Conservation (phyloP, 2,113 vertebrate genomes). For the Pomatostomus ruficeps region DNA sequence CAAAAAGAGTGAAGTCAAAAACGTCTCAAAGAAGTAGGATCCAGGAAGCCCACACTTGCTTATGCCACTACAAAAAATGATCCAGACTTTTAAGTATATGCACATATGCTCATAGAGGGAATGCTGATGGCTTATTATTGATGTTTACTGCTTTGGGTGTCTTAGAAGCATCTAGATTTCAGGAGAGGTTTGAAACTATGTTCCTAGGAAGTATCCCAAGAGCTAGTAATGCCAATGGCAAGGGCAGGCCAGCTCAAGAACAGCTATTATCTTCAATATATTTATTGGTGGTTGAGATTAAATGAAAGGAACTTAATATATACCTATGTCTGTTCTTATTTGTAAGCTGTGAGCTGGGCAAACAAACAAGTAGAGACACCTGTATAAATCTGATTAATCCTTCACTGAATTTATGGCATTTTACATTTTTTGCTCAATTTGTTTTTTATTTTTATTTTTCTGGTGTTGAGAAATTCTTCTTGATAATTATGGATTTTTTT, state of each 20-base stretch:
- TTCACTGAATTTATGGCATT: background rate
- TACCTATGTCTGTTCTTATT: background rate
- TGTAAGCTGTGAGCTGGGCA: background rate
- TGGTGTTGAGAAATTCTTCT: background rate
- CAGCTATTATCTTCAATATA: background rate
- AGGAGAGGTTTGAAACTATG: background rate
- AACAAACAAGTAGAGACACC: background rate
- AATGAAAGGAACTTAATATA: background rate
- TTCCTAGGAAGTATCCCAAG: background rate
- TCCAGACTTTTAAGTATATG: background rate
- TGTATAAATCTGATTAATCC: background rate
- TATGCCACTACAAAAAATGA: background rate
- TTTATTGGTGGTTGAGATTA: background rate
- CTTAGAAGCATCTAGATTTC: background rate
- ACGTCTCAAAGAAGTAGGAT: background rate
- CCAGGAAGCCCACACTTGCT: background rate
- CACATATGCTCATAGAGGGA: background rate
- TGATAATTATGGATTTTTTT: background rate
- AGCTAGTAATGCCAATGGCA: background rate
- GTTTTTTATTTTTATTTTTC: background rate
- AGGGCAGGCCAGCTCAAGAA: background rate
- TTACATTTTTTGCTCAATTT: background rate
- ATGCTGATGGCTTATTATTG: background rate
- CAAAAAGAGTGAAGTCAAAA: background rate
- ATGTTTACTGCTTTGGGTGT: background rate